A percentile compares a stretch with the other conserved stretches of the same genome.
Conservation (phyloP, 2,888 invertebrate genomes). For the Anagyrus pseudococci region DNA sequence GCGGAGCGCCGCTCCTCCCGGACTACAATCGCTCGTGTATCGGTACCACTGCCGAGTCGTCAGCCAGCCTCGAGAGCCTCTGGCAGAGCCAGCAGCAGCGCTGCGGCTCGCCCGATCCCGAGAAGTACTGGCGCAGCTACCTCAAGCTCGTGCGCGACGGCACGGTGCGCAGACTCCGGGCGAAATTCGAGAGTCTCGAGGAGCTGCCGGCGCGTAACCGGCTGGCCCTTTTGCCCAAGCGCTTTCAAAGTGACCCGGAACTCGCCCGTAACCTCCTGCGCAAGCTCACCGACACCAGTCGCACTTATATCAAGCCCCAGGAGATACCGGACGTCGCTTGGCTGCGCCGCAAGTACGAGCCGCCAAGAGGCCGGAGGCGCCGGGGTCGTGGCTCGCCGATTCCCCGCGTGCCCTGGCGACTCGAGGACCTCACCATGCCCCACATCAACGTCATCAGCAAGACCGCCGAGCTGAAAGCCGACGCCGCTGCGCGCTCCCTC, state of each 20-base stretch:
- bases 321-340: slow-evolving; percentile 69
- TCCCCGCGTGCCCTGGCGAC: slow-evolving; percentile 68
- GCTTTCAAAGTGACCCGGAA: slow-evolving; percentile 83
- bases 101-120: slow-evolving; percentile 77
- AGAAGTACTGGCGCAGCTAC: slow-evolving; percentile 74
- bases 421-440: slow-evolving; percentile 81
- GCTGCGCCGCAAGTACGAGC: slow-evolving; percentile 70
- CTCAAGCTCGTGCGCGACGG: slow-evolving; percentile 76
- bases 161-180: slow-evolving; percentile 78
- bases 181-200: slow-evolving; percentile 77
- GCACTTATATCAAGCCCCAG: slow-evolving; percentile 62
- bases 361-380: slow-evolving; percentile 64
- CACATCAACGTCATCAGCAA: slow-evolving; percentile 91
- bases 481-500: slow-evolving; percentile 17
- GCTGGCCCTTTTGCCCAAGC: slow-evolving; percentile 58
- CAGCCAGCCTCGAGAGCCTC: slow-evolving; percentile 71
- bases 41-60: no score
- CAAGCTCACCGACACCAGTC: slow-evolving; percentile 59
- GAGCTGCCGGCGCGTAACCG: slow-evolving; percentile 56
- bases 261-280: slow-evolving; percentile 69
- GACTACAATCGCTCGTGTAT: no score
- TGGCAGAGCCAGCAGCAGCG: slow-evolving; percentile 69
- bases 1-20: slow-evolving; percentile 44
- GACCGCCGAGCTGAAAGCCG: slow-evolving; percentile 70
- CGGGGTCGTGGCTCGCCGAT: slow-evolving; percentile 68